These are phyloP conservation scores for Cephus pygmeus DNA, from an alignment of 2,888 invertebrate species.

Conservation along the genomic window DNA sequence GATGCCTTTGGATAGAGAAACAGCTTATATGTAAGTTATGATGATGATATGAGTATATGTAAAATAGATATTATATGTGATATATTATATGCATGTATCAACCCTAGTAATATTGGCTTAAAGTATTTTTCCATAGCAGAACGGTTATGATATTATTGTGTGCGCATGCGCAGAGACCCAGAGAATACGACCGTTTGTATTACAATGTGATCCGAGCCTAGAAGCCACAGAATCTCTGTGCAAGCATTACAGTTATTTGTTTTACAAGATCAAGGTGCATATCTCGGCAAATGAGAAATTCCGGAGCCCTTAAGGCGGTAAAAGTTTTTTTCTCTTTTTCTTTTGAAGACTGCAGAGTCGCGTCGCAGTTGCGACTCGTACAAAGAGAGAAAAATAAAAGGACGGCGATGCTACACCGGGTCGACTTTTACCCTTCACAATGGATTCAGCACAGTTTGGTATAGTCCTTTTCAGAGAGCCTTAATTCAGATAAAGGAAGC, in stretches of 20 bases:
- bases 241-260: not conserved
- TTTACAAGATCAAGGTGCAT: not conserved
- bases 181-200: not conserved
- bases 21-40: not conserved
- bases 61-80: constrained; percentile 5
- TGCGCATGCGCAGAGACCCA: not conserved
- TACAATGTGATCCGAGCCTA: not conserved
- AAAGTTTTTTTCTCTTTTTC: not conserved
- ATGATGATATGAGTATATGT: not conserved
- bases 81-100: not conserved
- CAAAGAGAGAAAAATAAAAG: not conserved
- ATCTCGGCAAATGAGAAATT: not conserved
- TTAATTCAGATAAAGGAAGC: constrained; percentile 25
- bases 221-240: not conserved
- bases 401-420: not conserved
- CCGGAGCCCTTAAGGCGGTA: not conserved
- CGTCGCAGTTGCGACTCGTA: not conserved
- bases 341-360: not conserved
- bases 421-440: not conserved
- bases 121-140: not conserved
- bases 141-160: not conserved
- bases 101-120: not conserved
- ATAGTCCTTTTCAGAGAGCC: constrained; percentile 6
- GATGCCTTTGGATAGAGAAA: not conserved
- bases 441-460: not conserved